Base-by-base conservation (phyloP, 2,888 invertebrate species). In the Argyresthia albistria region DNA sequence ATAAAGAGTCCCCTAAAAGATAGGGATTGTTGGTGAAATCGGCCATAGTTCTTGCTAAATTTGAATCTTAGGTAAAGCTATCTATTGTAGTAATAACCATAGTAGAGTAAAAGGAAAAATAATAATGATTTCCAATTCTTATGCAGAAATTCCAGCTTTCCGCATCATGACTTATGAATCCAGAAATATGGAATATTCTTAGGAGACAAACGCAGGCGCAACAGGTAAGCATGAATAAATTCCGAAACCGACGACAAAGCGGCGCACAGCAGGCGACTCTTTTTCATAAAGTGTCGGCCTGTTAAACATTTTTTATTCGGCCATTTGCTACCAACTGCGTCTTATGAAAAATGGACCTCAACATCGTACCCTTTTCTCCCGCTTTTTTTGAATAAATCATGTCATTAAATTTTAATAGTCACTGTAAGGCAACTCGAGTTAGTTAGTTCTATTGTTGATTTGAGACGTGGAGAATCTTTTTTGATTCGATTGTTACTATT, bases 311-410 rank as follows among this genome's bases (percentile, higher is more conserved):
- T 87, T 87, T 87, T 87, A 86, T 83, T 79, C 75, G 80, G 69
- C 80, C 84, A 84, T 87, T 87, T 84, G 87, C 87, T 87, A 87
- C 87, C 86, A 87, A 87, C 87, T 86, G 87, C 86, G 87, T 82
- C 78, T 71, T 82, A 84, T 87, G 87, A 87, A 86, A 87, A 86
- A 87, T 87, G 82, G 80, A 80, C 81, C 80, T 80, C 81, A 80
- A 82, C 79, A 77, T 76, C 77, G 76, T 87, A 86, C 84, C 84
- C 86, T 86, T 86, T 86, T 84, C 80, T 78, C 72, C 70, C 76
- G 67, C 80, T 81, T 81, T 77, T 73, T 74, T 67, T 68, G 75
- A 76, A 86, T 87, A 87, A 84, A 87, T 87, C 87, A 87, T 86
- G 84, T 87, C 87, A 86, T 86, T 87, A 86, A 84, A 84, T 80